Conservation (phyloP, 1,140 invertebrate genomes). For the Helicorthomorpha holstii region DNA sequence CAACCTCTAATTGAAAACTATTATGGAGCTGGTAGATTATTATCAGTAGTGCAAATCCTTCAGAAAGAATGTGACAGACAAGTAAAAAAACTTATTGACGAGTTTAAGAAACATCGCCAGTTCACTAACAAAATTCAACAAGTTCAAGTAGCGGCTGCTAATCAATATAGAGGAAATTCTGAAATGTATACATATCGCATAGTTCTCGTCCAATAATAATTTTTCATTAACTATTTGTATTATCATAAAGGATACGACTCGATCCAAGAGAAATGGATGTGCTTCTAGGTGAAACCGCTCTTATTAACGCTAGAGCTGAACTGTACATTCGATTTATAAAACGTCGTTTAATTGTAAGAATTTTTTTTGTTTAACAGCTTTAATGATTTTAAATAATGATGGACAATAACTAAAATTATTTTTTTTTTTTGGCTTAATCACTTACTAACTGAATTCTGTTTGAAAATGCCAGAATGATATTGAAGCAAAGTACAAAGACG, state of each 20-base stretch:
- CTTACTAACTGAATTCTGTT: slow-evolving; percentile 3
- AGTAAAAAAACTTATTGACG: slow-evolving; percentile 44
- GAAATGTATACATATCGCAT: background rate
- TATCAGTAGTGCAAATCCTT: slow-evolving; percentile 48
- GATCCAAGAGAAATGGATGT: slow-evolving; percentile 79
- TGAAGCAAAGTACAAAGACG: slow-evolving; percentile 40
- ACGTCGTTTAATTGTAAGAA: slow-evolving; percentile 51
- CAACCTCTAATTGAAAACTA: slow-evolving; percentile 86
- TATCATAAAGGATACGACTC: slow-evolving; percentile 16
- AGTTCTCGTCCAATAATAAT: background rate
- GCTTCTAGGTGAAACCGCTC: slow-evolving; percentile 72
- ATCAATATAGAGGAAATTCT: background rate
- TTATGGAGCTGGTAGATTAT: slow-evolving; percentile 59
- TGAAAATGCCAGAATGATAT: slow-evolving; percentile 41
- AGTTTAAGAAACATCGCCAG: slow-evolving; percentile 56
- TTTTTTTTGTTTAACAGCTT: too few species aligned
- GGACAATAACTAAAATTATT: too few species aligned
- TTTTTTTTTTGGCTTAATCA: too few species aligned
- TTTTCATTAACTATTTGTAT: background rate
- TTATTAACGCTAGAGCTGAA: slow-evolving; percentile 77
- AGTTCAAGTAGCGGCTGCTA: slow-evolving; percentile 22
- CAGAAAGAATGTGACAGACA: slow-evolving; percentile 77
- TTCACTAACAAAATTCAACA: slow-evolving; percentile 46
- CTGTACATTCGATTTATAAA: slow-evolving; percentile 79
- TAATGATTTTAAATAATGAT: too few species aligned